Base-by-base conservation (phyloP, 2,888 invertebrate genomes). In the Notodonta dromedarius region DNA sequence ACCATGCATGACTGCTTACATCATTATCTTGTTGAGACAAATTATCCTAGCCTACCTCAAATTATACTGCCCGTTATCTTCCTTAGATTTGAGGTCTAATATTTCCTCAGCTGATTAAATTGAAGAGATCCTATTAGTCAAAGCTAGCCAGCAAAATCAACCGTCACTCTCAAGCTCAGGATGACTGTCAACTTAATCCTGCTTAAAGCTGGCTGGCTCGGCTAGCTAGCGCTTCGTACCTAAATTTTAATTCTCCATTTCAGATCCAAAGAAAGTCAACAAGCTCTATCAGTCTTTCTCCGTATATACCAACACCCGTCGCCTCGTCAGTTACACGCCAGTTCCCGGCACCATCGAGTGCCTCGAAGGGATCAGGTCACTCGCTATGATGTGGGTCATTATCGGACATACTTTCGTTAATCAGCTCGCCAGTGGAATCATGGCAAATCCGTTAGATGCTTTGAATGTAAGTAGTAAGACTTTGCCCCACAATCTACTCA, bases 331-430 rank as follows among this genome's bases (percentile, higher is more conserved):
- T 0, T 87, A 89, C 58, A 80, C 73, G 0, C 76, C 85, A 0
- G 76, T 79, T 8, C 74, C 88, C 1, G 86, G 87, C 0, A 71
- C 91, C 1, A 69, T 94, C 40, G 86, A 89, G 48, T 94, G 94
- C 71, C 67, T 94, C 50, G 89, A 94, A 59, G 94, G 94, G 0
- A 76, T 94, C n/a, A 82, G 94, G 61, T 76, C 87, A 0, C 73
- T 94, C 0, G 91, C 93, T 11, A 93, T 94, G 86, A 78, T 90
- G 73, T 94, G 94, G 94, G 88, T 94, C 48, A 83, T 94, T 24
- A 56, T 90, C 2, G 92, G 90, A 0, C 94, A 94, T 57, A 81
- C 87, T 0, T 89, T 83, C 52, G 59, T 74, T 6, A 77, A 59
- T 54, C 77, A 80, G 56, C 58, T 72, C 7, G 13, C 66, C 5